Evolutionary conservation across 2,888 invertebrate species (phyloP).

Genomic region (Clistopyga incitator): DNA sequence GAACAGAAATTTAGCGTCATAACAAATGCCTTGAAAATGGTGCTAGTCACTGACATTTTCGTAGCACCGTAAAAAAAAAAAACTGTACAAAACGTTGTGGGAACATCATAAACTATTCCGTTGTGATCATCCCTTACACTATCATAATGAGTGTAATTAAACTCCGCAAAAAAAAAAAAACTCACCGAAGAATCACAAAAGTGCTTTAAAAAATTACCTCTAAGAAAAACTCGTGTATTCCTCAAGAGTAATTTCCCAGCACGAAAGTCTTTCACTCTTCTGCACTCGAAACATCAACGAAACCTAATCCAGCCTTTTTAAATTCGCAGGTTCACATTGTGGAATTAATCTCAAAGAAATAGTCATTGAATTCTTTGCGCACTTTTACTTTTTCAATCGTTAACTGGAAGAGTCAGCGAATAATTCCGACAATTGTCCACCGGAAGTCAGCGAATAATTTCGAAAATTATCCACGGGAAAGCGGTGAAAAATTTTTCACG

Average conservation of each 20-base stretch:
- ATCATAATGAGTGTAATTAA: background rate
- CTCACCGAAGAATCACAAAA: background rate
- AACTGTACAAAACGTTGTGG: too few relatives aligned
- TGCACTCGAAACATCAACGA: background rate
- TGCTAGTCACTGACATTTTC: too few relatives aligned
- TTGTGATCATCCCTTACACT: too few relatives aligned
- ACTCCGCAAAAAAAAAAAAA: background rate
- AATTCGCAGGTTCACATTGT: slow-evolving; percentile 1
- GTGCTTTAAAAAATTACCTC: background rate
- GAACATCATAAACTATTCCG: too few relatives aligned
- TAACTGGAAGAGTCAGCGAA: background rate
- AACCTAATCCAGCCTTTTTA: background rate
- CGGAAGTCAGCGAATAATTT: background rate
- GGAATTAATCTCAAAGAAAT: too few relatives aligned
- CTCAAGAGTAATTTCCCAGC: background rate
- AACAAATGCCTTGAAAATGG: too few relatives aligned
- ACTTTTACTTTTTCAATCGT: background rate
- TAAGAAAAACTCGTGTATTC: background rate
- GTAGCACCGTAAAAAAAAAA: too few relatives aligned
- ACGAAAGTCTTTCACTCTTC: background rate
- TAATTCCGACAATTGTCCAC: background rate
- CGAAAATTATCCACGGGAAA: background rate
- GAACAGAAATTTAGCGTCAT: too few relatives aligned
- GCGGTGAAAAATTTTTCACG: background rate
- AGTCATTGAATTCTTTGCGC: background rate